Percentiles rank a stretch among this genome's conserved stretches.
phyloP scores from a whole-genome alignment of 2,888 invertebrate species.

The Oligia latruncula region DNA sequence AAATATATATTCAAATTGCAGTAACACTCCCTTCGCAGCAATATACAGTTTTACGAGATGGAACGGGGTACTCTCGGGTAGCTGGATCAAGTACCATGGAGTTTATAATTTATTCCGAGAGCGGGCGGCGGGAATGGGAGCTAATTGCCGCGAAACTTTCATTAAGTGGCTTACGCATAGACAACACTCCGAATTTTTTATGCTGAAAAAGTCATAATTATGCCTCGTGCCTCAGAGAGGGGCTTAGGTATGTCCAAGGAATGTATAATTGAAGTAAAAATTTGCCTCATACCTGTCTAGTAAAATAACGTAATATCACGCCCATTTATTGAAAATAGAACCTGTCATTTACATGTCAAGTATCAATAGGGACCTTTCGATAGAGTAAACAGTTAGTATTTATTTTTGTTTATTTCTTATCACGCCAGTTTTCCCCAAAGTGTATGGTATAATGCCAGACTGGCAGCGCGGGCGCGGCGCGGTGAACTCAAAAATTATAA shows the following conservation, averaged over 20 bases:
- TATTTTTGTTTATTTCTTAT: too few relatives aligned
- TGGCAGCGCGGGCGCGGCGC: too few relatives aligned
- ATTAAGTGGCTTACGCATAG: conserved; percentile 78
- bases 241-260: not conserved
- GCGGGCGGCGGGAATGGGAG: conserved; percentile 72
- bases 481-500: too few relatives aligned
- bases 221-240: not conserved
- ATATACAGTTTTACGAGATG: conserved; percentile 46
- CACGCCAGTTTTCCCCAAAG: too few relatives aligned
- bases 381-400: not conserved
- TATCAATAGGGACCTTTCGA: not conserved
- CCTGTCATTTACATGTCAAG: conserved; percentile 16
- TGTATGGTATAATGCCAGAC: too few relatives aligned
- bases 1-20: conserved; percentile 51
- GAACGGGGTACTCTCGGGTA: conserved; percentile 22
- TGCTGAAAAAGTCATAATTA: conserved; percentile 50
- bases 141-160: conserved; percentile 81
- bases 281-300: not conserved
- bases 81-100: conserved; percentile 47
- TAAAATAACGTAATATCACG: not conserved
- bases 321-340: conserved; percentile 15
- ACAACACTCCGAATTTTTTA: conserved; percentile 72
- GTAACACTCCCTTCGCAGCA: conserved; percentile 24
- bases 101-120: conserved; percentile 77
- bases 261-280: not conserved